Evolutionary conservation across 2,888 invertebrate genomes (phyloP).

Genomic region (Pseudoips prasinana): DNA sequence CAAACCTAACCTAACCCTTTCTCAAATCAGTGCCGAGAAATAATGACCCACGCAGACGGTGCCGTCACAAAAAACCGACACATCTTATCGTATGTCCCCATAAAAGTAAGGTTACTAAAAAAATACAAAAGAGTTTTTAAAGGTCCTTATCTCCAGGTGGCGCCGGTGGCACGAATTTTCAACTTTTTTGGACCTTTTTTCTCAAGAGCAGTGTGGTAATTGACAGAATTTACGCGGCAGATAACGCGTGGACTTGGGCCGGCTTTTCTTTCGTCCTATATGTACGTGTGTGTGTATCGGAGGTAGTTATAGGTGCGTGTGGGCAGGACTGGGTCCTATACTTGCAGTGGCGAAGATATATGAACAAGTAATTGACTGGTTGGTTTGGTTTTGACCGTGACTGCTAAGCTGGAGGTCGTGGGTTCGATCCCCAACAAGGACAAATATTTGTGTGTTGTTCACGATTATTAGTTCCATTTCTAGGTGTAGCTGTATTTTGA

Average conservation of each 20-base stretch:
- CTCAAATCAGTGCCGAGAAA: constrained; percentile 16
- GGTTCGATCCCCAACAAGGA: too few relatives aligned
- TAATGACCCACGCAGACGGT: constrained; percentile 29
- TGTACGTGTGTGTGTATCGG: too few relatives aligned
- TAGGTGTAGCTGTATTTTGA: too few relatives aligned
- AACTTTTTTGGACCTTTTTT: constrained; percentile 29
- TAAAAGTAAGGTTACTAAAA: constrained; percentile 38
- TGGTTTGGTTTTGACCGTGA: too few relatives aligned
- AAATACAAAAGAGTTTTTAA: constrained; percentile 30
- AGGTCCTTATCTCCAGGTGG: constrained; percentile 38
- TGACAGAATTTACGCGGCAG: constrained; percentile 45
- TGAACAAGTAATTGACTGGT: too few relatives aligned
- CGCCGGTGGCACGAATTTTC: constrained; percentile 43
- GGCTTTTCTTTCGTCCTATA: constrained; percentile 1
- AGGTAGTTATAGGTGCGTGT: too few relatives aligned
- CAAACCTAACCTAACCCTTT: constrained; percentile 16
- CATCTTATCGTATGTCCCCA: constrained; percentile 40
- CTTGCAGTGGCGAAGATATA: too few relatives aligned
- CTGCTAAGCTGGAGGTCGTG: too few relatives aligned
- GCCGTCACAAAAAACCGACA: constrained; percentile 26
- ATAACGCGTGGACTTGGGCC: constrained; percentile 24
- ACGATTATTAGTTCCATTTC: too few relatives aligned
- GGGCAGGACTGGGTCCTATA: too few relatives aligned
- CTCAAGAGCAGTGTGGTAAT: constrained; percentile 33
- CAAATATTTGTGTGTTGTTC: too few relatives aligned